Percentiles rank a stretch among this genome's conserved stretches.
Evolutionary conservation across 2,113 vertebrate species (phyloP).

Genomic region (Pagrus major): DNA sequence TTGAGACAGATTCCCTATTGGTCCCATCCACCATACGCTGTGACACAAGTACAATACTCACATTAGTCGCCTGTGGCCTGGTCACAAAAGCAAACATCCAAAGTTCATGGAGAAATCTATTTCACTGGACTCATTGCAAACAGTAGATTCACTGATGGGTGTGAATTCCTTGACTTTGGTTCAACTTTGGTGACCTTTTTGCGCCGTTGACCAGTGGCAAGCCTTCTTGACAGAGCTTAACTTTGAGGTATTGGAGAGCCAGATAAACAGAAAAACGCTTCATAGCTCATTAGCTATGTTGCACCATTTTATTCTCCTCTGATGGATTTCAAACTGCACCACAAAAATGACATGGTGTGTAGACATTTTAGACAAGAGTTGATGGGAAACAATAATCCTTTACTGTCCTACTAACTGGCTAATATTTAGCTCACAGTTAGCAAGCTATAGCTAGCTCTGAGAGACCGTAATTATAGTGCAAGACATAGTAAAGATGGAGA

Average conservation of each 20-base stretch:
- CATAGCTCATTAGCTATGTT: neutral
- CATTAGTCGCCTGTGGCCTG: neutral
- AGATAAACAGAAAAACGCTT: neutral
- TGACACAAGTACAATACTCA: neutral
- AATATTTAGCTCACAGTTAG: neutral
- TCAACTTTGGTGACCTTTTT: neutral
- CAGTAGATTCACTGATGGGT: neutral
- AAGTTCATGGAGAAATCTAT: too few relatives aligned
- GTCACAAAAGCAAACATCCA: neutral
- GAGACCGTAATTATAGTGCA: neutral
- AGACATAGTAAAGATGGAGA: neutral
- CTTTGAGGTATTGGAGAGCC: neutral
- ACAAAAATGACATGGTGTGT: neutral
- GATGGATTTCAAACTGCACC: neutral
- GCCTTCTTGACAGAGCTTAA: neutral
- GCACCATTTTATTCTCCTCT: neutral
- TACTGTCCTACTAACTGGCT: neutral
- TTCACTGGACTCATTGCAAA: neutral
- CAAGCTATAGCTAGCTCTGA: neutral
- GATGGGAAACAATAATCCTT: neutral
- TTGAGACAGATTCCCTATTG: conserved; percentile 2
- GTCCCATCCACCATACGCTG: conserved; percentile 8
- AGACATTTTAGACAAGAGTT: neutral
- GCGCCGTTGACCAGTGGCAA: neutral
- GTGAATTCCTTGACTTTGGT: neutral